These are phyloP conservation scores for Mustelus asterias DNA, from an alignment of 2,113 vertebrate species.

Conservation along the genomic window DNA sequence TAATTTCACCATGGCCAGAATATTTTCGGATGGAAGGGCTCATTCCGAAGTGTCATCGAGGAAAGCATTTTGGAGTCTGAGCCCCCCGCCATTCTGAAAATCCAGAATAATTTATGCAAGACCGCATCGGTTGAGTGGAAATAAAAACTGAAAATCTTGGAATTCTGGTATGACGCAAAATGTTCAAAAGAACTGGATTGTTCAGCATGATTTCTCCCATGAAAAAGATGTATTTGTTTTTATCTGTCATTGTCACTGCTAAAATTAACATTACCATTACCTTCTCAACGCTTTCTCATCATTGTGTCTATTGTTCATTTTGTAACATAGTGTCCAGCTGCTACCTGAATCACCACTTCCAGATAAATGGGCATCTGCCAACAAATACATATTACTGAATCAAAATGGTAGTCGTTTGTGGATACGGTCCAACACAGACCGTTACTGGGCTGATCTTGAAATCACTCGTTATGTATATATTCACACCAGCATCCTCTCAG, in stretches of 20 bases:
- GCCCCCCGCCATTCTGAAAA: no score
- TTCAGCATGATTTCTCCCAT: neutral
- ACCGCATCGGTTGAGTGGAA: no score
- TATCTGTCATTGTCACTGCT: neutral
- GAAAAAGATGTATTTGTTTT: neutral
- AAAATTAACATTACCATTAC: neutral
- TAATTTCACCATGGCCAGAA: neutral
- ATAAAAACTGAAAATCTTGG: no score
- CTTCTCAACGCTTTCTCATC: neutral
- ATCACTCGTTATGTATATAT: neutral
- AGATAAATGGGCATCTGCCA: neutral
- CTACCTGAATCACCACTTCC: neutral
- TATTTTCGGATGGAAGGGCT: no score
- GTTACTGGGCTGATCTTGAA: neutral
- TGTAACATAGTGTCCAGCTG: neutral
- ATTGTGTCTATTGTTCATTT: neutral
- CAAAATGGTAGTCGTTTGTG: neutral
- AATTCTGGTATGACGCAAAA: no score
- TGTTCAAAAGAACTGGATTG: no score
- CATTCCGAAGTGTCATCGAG: no score
- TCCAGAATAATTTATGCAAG: no score
- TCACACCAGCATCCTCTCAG: neutral
- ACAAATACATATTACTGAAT: neutral
- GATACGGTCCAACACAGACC: neutral
- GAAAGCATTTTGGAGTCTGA: no score